A percentile compares a stretch with the other conserved stretches of the same genome.
Evolutionary conservation across 2,888 invertebrate genomes (phyloP).

Genomic region (Gymnoscelis rufifasciata): DNA sequence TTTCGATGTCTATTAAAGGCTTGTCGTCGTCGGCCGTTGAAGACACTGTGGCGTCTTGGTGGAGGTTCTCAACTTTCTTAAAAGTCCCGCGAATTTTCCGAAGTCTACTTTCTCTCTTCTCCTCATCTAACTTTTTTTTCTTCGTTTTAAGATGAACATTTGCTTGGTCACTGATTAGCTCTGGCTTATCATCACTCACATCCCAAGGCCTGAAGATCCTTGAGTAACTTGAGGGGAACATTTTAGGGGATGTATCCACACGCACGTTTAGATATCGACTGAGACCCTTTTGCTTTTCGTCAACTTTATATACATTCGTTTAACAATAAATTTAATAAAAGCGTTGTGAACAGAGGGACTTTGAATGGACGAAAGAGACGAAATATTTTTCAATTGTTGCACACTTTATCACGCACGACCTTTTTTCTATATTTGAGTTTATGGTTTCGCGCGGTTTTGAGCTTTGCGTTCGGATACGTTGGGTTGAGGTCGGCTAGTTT

Average conservation of each 20-base stretch:
- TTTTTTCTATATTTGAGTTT: constrained; percentile 34
- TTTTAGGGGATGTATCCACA: constrained; percentile 52
- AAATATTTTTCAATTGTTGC: constrained; percentile 79
- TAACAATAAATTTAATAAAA: constrained; percentile 78
- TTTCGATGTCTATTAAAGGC: constrained; percentile 8
- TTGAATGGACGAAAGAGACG: constrained; percentile 75
- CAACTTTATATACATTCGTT: constrained; percentile 77
- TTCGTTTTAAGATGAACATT: constrained; percentile 37
- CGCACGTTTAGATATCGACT: constrained; percentile 58
- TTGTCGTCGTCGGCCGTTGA: constrained; percentile 70
- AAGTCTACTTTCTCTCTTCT: constrained; percentile 60
- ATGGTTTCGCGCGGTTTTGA: constrained; percentile 22
- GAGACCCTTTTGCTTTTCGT: constrained; percentile 67
- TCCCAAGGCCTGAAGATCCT: constrained; percentile 82
- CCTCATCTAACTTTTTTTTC: constrained; percentile 48
- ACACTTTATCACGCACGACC: constrained; percentile 50
- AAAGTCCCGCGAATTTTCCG: constrained; percentile 69
- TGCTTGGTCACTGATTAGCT: constrained; percentile 33
- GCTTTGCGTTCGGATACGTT: constrained; percentile 28
- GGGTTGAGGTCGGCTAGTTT: constrained; percentile 27
- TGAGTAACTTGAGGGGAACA: constrained; percentile 66
- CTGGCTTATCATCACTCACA: constrained; percentile 52
- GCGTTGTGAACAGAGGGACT: constrained; percentile 68
- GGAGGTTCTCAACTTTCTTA: constrained; percentile 53
- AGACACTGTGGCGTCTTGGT: constrained; percentile 79